Percentiles rank a stretch among this genome's conserved stretches.
Conservation (phyloP, 2,113 vertebrate genomes). For the human (Homo sapiens) region GRCh38 chr3:5388501-5389000, state of each 20-base stretch:
- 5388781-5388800: constrained; percentile 16
- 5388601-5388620: constrained; percentile 57
- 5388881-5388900: background rate
- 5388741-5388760: constrained; percentile 3
- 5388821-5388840: fast-evolving
- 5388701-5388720: background rate
- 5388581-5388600: constrained; percentile 67
- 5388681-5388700: constrained; percentile 44
- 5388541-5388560: constrained; percentile 10
- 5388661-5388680: background rate
- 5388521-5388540: background rate
- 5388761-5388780: constrained; percentile 6
- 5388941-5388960: background rate
- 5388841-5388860: background rate
- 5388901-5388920: background rate
- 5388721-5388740: constrained; percentile 37
- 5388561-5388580: constrained; percentile 44
- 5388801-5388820: background rate
- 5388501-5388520: background rate
- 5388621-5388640: constrained; percentile 52
- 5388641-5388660: constrained; percentile 64
- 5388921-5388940: no score
- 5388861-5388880: background rate
- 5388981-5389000: background rate
- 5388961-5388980: background rate